Conservation (phyloP, 2,888 invertebrate species). For the Drosophila falleni region DNA sequence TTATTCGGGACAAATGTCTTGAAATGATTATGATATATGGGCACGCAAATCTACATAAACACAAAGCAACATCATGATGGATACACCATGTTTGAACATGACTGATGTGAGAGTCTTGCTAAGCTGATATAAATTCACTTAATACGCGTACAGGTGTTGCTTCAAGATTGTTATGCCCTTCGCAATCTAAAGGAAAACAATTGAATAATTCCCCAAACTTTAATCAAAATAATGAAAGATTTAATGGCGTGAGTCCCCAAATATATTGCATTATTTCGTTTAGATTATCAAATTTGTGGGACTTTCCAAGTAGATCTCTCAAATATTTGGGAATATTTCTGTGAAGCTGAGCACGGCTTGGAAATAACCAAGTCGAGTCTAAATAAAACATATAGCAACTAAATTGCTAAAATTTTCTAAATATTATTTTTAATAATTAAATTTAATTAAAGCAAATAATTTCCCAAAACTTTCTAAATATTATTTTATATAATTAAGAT, state of each 20-base stretch:
- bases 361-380: too few relatives aligned
- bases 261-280: not conserved
- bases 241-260: not conserved
- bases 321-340: not conserved
- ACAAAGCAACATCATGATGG: slow-evolving; percentile 61
- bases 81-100: slow-evolving; percentile 43
- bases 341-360: too few relatives aligned
- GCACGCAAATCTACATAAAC: slow-evolving; percentile 73
- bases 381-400: not conserved
- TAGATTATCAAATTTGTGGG: not conserved
- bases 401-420: not conserved
- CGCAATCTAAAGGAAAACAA: not conserved
- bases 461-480: not conserved
- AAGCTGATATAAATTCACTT: slow-evolving; percentile 9
- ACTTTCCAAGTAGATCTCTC: not conserved
- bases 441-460: not conserved
- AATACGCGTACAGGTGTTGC: slow-evolving; percentile 6
- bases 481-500: not conserved
- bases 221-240: not conserved
- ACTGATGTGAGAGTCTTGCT: slow-evolving; percentile 37
- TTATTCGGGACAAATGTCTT: slow-evolving; percentile 56
- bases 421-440: not conserved
- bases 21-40: slow-evolving; percentile 72
- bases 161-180: not conserved
- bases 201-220: not conserved